These are phyloP conservation scores for Ceratotherium simum DNA, from an alignment of 2,113 vertebrate species.

Conservation along the genomic window DNA sequence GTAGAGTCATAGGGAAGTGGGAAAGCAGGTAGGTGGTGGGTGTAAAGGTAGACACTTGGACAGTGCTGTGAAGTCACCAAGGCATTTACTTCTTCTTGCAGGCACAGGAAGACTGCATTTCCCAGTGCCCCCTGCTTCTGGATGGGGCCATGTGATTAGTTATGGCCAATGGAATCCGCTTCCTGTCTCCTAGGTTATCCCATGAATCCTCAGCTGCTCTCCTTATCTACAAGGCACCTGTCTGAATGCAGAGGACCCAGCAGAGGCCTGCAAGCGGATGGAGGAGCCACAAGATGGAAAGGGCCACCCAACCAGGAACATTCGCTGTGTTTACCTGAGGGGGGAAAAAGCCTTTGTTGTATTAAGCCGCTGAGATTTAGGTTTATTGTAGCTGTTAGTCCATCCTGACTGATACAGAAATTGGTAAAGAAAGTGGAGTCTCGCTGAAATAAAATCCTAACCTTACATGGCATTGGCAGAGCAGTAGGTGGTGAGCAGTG, in stretches of 20 bases:
- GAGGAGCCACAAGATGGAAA: not conserved
- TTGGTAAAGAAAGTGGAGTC: not conserved
- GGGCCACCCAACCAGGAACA: not conserved
- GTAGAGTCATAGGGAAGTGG: not conserved
- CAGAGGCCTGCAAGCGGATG: not conserved
- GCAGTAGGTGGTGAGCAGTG: not conserved
- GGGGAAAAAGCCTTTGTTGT: not conserved
- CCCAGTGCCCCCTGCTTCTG: not conserved
- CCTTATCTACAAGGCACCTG: not conserved
- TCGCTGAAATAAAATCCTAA: conserved; percentile 3
- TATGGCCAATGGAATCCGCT: not conserved
- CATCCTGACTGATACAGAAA: not conserved
- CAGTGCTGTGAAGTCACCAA: not conserved
- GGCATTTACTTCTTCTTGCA: not conserved
- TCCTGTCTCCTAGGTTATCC: not conserved
- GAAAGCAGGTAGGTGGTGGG: not conserved
- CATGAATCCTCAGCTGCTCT: not conserved
- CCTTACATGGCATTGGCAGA: not conserved
- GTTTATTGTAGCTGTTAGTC: not conserved
- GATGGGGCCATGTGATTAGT: not conserved
- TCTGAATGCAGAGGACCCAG: not conserved
- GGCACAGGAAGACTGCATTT: not conserved
- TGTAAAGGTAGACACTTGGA: not conserved
- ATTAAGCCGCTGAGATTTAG: not conserved
- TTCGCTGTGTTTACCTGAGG: not conserved